Evolutionary conservation across 2,888 invertebrate genomes (phyloP).

Genomic region (Epicampocera succincta): DNA sequence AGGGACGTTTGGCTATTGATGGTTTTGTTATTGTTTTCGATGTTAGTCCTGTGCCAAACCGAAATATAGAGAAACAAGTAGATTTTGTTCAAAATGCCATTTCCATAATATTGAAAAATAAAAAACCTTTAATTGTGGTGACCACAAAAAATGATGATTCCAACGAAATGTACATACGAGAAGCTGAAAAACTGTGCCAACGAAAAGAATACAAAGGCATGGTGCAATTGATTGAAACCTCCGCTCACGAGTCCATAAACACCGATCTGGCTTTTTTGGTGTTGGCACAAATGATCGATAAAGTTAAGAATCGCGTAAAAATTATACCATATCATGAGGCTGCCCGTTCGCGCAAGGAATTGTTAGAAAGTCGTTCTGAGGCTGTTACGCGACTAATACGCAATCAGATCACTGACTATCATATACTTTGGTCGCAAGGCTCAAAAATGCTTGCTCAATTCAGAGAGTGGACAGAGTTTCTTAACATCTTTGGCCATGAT

Average conservation of each 20-base stretch:
- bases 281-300: constrained; percentile 95
- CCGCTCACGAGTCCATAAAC: constrained; percentile 97
- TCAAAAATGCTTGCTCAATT: constrained; percentile 92
- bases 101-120: constrained; percentile 93
- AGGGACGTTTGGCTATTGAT: constrained; percentile 95
- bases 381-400: constrained; percentile 93
- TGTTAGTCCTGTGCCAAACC: constrained; percentile 95
- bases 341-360: constrained; percentile 91
- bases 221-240: constrained; percentile 95
- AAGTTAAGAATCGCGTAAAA: constrained; percentile 87
- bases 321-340: constrained; percentile 91
- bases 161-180: constrained; percentile 91
- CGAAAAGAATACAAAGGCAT: constrained; percentile 95
- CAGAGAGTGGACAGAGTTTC: constrained; percentile 94
- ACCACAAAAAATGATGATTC: constrained; percentile 98
- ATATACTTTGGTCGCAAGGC: constrained; percentile 93
- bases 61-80: constrained; percentile 94
- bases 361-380: constrained; percentile 94
- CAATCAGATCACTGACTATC: constrained; percentile 90
- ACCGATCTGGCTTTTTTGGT: constrained; percentile 95
- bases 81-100: constrained; percentile 93
- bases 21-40: constrained; percentile 98
- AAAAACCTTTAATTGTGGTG: constrained; percentile 96
- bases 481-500: constrained; percentile 94
- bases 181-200: constrained; percentile 93